phyloP scores from a whole-genome alignment of 2,888 invertebrate genomes.

The Choristoneura rosaceana region DNA sequence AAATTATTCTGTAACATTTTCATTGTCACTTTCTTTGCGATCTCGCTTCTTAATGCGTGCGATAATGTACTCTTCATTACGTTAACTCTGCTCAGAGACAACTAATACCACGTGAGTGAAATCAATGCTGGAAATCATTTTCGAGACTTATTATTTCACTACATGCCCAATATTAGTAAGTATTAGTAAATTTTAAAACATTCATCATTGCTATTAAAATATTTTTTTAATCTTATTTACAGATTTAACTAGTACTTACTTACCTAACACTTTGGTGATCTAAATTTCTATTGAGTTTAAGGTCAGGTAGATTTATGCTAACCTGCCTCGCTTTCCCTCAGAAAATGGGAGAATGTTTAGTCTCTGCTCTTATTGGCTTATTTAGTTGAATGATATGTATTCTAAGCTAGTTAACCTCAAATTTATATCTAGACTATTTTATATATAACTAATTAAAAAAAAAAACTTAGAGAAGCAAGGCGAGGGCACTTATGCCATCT shows the following conservation, averaged over 20 bases:
- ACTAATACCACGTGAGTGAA: background rate
- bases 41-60: background rate
- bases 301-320: background rate
- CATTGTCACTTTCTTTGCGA: constrained; percentile 15
- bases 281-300: background rate
- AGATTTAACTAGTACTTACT: too few relatives aligned
- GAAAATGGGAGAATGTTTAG: background rate
- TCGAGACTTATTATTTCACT: too few relatives aligned
- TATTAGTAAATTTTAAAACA: too few relatives aligned
- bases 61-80: background rate
- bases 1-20: constrained; percentile 2
- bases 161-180: too few relatives aligned
- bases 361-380: background rate
- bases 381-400: background rate
- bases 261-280: too few relatives aligned
- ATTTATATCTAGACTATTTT: background rate
- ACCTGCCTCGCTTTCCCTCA: background rate
- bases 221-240: background rate
- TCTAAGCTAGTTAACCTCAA: background rate
- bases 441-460: background rate
- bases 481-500: constrained; percentile 28
- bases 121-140: background rate
- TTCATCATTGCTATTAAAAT: background rate
- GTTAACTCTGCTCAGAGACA: background rate
- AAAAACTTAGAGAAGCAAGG: background rate